Conservation (phyloP, 1,140 invertebrate species). For the Gyrodactylus bullatarudis region DNA sequence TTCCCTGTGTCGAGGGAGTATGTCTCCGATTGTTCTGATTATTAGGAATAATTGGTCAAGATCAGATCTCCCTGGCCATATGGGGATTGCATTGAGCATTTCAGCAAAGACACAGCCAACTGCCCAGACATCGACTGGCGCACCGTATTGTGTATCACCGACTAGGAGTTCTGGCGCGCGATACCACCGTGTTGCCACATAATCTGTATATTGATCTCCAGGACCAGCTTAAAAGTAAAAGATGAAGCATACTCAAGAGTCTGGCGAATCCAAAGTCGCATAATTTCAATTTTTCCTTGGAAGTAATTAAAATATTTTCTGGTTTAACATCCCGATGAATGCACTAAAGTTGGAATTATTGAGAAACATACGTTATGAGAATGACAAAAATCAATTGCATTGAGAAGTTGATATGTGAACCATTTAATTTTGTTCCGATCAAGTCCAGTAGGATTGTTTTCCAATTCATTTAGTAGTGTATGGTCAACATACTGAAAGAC, state of each 20-base stretch:
- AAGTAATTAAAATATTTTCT: slow-evolving; percentile 85
- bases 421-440: slow-evolving; percentile 45
- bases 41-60: slow-evolving; percentile 21
- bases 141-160: slow-evolving; percentile 66
- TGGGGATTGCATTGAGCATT: slow-evolving; percentile 18
- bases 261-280: slow-evolving; percentile 96
- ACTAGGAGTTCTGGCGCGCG: slow-evolving; percentile 66
- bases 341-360: slow-evolving; percentile 18
- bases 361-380: slow-evolving; percentile 56
- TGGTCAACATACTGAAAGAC: slow-evolving; percentile 95
- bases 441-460: slow-evolving; percentile 37
- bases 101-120: slow-evolving; percentile 18
- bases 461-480: slow-evolving; percentile 73
- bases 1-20: slow-evolving; percentile 2
- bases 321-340: slow-evolving; percentile 90
- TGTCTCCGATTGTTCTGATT: slow-evolving; percentile 18
- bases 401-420: slow-evolving; percentile 69
- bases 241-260: slow-evolving; percentile 41
- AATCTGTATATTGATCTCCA: slow-evolving; percentile 15
- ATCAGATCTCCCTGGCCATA: slow-evolving; percentile 21
- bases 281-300: slow-evolving; percentile 62
- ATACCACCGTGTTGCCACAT: slow-evolving; percentile 43
- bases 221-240: background rate
- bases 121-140: slow-evolving; percentile 25
- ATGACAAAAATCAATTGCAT: slow-evolving; percentile 78